phyloP scores from a whole-genome alignment of 37 sponge, comb jelly and placozoan genomes.

The Cliona cf. orientalis region DNA sequence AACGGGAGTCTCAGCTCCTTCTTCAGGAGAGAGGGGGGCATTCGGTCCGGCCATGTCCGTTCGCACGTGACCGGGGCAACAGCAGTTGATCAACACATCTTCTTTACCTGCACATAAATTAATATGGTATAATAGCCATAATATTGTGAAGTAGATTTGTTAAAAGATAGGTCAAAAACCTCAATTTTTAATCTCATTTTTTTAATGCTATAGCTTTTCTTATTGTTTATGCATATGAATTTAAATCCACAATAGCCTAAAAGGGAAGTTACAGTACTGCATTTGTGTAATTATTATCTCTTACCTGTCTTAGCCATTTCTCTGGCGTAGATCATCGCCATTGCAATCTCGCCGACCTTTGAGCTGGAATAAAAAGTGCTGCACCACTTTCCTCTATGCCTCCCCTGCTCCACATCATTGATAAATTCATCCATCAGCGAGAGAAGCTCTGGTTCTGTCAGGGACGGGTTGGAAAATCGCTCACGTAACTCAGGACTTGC shows the following conservation, averaged over 20 bases:
- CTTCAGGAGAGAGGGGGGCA: constrained; percentile 69
- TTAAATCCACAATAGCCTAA: no score
- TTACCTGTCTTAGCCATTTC: constrained; percentile 3
- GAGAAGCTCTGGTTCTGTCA: constrained; percentile 68
- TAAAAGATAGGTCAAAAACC: no score
- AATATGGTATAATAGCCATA: no score
- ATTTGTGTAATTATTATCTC: not conserved
- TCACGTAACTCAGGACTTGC: constrained; percentile 4
- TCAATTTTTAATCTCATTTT: no score
- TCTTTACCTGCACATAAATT: constrained; percentile 16
- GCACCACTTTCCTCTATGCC: constrained; percentile 67
- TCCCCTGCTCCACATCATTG: constrained; percentile 54
- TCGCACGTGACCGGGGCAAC: constrained; percentile 79
- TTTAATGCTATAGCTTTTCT: no score
- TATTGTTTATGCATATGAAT: no score
- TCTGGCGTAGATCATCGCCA: constrained; percentile 36
- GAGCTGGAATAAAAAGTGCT: constrained; percentile 59
- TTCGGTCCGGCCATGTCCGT: constrained; percentile 81
- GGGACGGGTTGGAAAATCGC: constrained; percentile 38
- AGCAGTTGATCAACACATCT: constrained; percentile 71
- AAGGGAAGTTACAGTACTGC: no score
- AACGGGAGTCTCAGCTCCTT: constrained; percentile 89
- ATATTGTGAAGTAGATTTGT: no score
- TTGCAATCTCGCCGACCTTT: constrained; percentile 62
- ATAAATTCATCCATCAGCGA: constrained; percentile 72